Evolutionary conservation across 2,113 vertebrate species (phyloP).

Genomic region (Myrmophylax atrothorax): DNA sequence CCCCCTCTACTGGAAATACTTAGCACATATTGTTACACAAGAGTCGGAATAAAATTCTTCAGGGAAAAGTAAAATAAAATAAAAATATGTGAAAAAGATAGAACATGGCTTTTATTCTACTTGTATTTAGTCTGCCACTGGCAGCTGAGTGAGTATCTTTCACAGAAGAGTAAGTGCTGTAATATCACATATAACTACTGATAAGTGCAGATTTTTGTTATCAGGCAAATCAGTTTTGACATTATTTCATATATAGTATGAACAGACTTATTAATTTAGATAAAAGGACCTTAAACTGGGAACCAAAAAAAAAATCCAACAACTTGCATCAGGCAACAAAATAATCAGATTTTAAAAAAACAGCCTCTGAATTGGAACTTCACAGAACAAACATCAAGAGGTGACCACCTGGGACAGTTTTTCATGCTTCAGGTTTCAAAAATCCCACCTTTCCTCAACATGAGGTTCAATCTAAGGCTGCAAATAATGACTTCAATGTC

Average conservation of each 20-base stretch:
- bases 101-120: not conserved
- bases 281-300: not conserved
- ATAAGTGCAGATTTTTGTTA: not conserved
- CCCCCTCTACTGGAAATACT: conserved; percentile 34
- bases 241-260: not conserved
- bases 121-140: not conserved
- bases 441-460: not conserved
- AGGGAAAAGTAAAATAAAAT: not conserved
- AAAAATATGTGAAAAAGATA: not conserved
- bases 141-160: not conserved
- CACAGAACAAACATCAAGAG: not conserved
- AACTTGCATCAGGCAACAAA: not conserved
- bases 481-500: not conserved
- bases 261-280: not conserved
- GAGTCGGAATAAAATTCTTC: not conserved
- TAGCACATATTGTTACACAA: not conserved
- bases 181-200: not conserved
- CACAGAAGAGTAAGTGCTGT: not conserved
- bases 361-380: not conserved
- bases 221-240: not conserved
- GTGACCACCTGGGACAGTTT: fast-evolving
- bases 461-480: not conserved
- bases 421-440: fast-evolving
- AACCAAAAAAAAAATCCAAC: not conserved
- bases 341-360: not conserved